phyloP scores from a whole-genome alignment of 2,888 invertebrate species.

The Caenorhabditis auriculariae region DNA sequence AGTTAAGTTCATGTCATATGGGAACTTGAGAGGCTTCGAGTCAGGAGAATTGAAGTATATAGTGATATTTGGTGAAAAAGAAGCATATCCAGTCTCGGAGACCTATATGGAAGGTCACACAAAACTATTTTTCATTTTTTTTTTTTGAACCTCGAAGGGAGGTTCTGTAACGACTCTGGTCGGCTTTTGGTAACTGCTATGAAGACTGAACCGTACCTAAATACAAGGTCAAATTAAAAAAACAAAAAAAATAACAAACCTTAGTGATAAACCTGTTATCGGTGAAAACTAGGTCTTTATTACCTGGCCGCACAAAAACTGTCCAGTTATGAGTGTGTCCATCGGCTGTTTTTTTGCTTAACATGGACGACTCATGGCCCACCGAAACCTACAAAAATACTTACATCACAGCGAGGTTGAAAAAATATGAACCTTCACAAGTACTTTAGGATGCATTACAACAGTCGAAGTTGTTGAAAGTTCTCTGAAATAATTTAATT shows the following conservation, averaged over 20 bases:
- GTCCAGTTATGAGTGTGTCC: slow-evolving; percentile 25
- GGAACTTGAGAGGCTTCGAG: slow-evolving; percentile 10
- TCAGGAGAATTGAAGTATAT: slow-evolving; percentile 19
- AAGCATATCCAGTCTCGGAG: slow-evolving; percentile 22
- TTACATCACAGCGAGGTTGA: background rate
- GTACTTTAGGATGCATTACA: no score
- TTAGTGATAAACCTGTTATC: slow-evolving; percentile 23
- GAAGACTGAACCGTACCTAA: slow-evolving; percentile 15
- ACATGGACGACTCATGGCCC: slow-evolving; percentile 13
- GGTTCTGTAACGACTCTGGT: slow-evolving; percentile 8
- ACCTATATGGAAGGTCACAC: slow-evolving; percentile 9
- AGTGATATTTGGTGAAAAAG: slow-evolving; percentile 9
- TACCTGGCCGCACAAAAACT: slow-evolving; percentile 19
- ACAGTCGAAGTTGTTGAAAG: no score
- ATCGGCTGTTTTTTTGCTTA: background rate
- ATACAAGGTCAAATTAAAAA: background rate
- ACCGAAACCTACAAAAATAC: slow-evolving; percentile 9
- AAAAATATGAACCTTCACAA: no score
- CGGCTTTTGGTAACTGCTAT: slow-evolving; percentile 13
- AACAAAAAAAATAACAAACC: background rate
- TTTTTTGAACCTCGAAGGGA: slow-evolving; percentile 9
- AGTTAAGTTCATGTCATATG: slow-evolving; percentile 14
- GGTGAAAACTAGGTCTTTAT: slow-evolving; percentile 12
- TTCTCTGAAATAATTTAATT: no score
- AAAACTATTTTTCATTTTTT: background rate